Conservation (phyloP, 2,113 vertebrate genomes). For the Microcebus murinus region DNA sequence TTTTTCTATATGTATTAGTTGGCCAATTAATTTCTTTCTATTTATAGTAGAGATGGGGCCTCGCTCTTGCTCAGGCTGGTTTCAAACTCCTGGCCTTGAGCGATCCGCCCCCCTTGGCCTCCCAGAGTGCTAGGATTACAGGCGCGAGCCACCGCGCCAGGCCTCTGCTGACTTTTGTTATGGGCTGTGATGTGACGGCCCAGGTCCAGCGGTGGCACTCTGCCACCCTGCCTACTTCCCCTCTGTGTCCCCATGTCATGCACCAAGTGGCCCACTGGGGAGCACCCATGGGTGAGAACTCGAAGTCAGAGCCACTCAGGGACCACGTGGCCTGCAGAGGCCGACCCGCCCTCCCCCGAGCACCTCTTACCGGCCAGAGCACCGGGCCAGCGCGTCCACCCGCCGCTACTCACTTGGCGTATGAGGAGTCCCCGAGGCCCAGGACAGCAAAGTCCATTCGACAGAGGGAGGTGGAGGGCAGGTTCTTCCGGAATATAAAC, state of each 20-base stretch:
- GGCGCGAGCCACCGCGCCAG: too few species aligned
- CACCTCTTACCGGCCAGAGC: not conserved
- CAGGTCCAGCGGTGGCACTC: not conserved
- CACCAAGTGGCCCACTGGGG: not conserved
- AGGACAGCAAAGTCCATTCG: slow-evolving; percentile 93
- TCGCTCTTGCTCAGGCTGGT: too few species aligned
- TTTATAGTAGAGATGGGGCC: too few species aligned
- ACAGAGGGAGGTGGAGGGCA: slow-evolving; percentile 89
- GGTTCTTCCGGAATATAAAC: slow-evolving; percentile 94
- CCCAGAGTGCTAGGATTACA: too few species aligned
- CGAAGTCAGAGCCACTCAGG: not conserved
- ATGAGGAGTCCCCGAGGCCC: slow-evolving; percentile 97
- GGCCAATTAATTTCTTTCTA: too few species aligned
- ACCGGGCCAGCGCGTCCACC: too few species aligned
- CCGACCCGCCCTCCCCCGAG: too few species aligned
- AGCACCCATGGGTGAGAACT: fast-evolving
- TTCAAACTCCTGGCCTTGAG: too few species aligned
- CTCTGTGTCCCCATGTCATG: not conserved
- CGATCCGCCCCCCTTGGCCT: too few species aligned
- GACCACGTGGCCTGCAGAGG: not conserved
- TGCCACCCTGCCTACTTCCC: not conserved
- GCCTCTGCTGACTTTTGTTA: not conserved
- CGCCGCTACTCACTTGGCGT: slow-evolving; percentile 90
- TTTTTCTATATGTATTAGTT: too few species aligned
- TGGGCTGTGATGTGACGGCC: fast-evolving